phyloP scores from a whole-genome alignment of 2,113 vertebrate genomes.

The Numida meleagris region DNA sequence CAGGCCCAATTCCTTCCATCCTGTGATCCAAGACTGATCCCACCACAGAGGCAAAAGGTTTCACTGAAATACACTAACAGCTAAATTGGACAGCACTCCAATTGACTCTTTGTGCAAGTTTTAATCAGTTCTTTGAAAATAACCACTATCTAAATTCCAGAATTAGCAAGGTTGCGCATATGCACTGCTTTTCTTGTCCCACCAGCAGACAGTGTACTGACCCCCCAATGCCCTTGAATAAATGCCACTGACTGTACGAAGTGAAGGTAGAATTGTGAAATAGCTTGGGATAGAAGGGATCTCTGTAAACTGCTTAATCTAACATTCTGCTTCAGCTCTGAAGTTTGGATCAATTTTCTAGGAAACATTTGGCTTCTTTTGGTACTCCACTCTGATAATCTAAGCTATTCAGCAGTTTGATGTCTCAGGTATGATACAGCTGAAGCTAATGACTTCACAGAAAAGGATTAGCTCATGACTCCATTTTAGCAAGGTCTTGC shows the following conservation, averaged over 20 bases:
- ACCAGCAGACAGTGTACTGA: neutral
- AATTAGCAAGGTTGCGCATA: neutral
- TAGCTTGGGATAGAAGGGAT: neutral
- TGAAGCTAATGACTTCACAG: slow-evolving; percentile 32
- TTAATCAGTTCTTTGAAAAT: neutral
- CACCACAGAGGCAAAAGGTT: neutral
- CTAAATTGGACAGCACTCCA: neutral
- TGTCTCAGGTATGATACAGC: neutral
- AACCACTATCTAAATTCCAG: neutral
- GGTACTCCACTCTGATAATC: neutral
- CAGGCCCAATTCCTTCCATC: neutral
- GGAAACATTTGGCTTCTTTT: slow-evolving; percentile 14
- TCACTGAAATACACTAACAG: neutral
- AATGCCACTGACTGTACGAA: neutral
- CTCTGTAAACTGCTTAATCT: neutral
- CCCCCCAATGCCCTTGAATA: neutral
- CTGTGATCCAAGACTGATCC: neutral
- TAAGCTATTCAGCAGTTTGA: slow-evolving; percentile 5
- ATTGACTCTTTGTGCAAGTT: neutral
- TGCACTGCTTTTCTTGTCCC: neutral
- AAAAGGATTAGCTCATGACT: slow-evolving; percentile 24
- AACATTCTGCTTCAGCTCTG: neutral
- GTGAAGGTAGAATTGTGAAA: neutral
- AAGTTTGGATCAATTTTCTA: neutral
- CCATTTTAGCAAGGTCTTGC: neutral